Conservation (phyloP, 2,888 invertebrate genomes). For the Helleia helle region DNA sequence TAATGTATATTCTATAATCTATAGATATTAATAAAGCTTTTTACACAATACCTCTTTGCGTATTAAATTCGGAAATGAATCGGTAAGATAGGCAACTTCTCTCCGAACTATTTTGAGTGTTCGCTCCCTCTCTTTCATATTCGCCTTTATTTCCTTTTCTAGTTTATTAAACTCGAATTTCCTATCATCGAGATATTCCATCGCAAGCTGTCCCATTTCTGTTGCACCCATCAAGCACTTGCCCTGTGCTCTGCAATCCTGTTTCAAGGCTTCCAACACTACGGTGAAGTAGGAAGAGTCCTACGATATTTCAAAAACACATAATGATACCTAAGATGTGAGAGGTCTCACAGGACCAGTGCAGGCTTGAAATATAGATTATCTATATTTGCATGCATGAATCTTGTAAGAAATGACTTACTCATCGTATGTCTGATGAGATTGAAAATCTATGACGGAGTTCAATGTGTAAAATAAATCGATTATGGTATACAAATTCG, state of each 20-base stretch:
- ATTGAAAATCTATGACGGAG: no score
- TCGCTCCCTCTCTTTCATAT: conserved; percentile 75
- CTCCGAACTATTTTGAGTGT: conserved; percentile 67
- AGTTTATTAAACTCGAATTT: conserved; percentile 74
- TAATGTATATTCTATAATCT: no score
- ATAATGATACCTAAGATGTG: no score
- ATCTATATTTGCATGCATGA: no score
- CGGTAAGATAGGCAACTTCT: conserved; percentile 53
- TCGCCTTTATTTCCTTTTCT: conserved; percentile 74
- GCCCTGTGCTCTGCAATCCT: conserved; percentile 75
- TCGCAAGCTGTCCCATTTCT: conserved; percentile 78
- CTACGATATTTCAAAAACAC: no score
- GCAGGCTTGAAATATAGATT: no score
- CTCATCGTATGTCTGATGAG: no score
- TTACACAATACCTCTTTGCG: conserved; percentile 58
- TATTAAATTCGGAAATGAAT: conserved; percentile 60
- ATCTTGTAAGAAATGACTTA: no score
- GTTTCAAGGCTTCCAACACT: conserved; percentile 71
- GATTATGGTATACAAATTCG: no score
- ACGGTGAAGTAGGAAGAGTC: conserved; percentile 78
- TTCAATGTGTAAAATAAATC: no score
- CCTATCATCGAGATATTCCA: conserved; percentile 78
- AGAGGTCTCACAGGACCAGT: no score
- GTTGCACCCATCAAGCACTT: conserved; percentile 77
- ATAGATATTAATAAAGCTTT: no score